Conservation (phyloP, 1,140 invertebrate species). For the Hylyphantes graminicola region DNA sequence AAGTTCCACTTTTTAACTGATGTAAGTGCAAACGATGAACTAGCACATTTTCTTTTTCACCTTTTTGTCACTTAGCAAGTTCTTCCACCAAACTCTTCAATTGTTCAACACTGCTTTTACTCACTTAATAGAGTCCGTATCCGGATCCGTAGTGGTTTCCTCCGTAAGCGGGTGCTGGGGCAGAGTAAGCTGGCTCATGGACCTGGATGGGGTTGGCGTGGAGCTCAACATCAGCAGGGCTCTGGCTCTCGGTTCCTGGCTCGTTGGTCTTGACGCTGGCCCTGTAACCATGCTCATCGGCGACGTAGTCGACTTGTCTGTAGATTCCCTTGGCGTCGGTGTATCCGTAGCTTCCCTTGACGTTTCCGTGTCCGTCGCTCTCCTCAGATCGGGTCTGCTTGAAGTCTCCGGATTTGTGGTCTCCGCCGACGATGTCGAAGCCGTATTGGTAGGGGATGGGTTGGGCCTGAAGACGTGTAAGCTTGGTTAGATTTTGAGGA, state of each 20-base stretch:
- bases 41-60: no score
- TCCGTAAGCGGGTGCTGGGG: not conserved
- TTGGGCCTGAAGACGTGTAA: constrained; percentile 19
- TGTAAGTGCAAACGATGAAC: no score
- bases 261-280: constrained; percentile 62
- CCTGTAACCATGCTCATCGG: constrained; percentile 60
- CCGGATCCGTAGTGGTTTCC: not conserved
- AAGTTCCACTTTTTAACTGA: no score
- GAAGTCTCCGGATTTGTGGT: constrained; percentile 36
- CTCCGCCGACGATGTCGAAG: constrained; percentile 53
- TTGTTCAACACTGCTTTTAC: not conserved
- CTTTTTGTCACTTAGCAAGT: no score
- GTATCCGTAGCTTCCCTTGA: constrained; percentile 58
- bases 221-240: constrained; percentile 52
- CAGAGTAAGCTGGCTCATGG: constrained; percentile 6
- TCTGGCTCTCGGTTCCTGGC: constrained; percentile 61
- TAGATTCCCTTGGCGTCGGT: constrained; percentile 57
- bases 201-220: constrained; percentile 42
- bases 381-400: constrained; percentile 48
- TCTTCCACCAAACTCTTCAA: no score
- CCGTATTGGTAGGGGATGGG: constrained; percentile 59
- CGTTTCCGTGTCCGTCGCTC: constrained; percentile 56
- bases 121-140: constrained; percentile 20
- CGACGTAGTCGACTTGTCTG: constrained; percentile 61
- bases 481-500: no score